Conservation (phyloP, 1,140 invertebrate genomes). For the Polypedilum vanderplanki region DNA sequence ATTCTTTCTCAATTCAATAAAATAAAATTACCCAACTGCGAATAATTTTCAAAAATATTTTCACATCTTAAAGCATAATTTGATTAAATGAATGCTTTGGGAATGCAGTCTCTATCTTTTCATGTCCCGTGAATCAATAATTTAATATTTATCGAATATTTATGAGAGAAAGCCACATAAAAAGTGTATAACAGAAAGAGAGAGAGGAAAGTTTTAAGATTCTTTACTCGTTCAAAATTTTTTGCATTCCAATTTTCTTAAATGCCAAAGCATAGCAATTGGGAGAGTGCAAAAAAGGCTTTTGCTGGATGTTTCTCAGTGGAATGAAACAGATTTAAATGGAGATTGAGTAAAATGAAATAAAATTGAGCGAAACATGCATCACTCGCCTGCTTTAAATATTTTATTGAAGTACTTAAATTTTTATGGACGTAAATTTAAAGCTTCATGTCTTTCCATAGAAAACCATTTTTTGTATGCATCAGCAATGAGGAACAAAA, state of each 20-base stretch:
- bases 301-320: too few species aligned
- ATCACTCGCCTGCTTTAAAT: not conserved
- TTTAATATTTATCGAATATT: constrained; percentile 29
- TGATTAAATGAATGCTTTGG: not conserved
- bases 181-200: too few species aligned
- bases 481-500: not conserved
- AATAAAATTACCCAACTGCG: too few species aligned
- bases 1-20: too few species aligned
- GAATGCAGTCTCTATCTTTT: constrained; percentile 1
- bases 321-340: not conserved
- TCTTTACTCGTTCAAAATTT: not conserved
- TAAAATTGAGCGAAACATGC: constrained; percentile 13
- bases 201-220: not conserved
- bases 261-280: not conserved
- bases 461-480: not conserved
- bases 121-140: constrained; percentile 1
- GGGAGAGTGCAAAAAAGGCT: not conserved
- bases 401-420: constrained; percentile 26
- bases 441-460: not conserved
- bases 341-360: not conserved
- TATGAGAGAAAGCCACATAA: constrained; percentile 12
- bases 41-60: too few species aligned
- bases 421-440: constrained; percentile 24
- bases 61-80: not conserved
- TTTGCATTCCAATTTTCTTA: constrained; percentile 23